Evolutionary conservation across 2,113 vertebrate genomes (phyloP), one percentile per base, ranked within the genome.

Genomic region (Scortum barcoo): DNA sequence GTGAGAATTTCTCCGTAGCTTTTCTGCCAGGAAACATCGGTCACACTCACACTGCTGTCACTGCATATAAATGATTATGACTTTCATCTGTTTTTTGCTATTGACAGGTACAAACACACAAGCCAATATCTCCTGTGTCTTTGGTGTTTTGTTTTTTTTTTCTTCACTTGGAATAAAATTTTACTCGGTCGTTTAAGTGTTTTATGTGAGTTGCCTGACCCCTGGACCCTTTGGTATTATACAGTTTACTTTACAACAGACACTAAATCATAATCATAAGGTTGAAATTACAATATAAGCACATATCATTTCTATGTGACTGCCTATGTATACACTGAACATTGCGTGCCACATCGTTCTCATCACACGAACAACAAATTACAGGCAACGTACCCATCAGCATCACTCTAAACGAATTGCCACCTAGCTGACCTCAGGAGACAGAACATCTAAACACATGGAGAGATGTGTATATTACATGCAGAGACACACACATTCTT

Each of bases 391-490:
- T 42, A 88, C 65, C 78, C 28, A 89, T 85, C 79, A 79, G 77
- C 51, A 30, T 86, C 80, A 51, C 80, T 66, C 42, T 26, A 90
- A 90, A 92, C 89, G 93, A 82, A 90, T 80, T 81, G 74, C 74
- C 85, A 80, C 89, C 81, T 33, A 56, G 36, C 70, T 94, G 92
- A 93, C 90, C 92, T 76, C 65, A 11, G 38, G 78, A 91, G 89
- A 87, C 91, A 83, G 87, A 84, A 89, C 88, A 84, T 91, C 68
- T 89, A 94, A 94, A 94, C 91, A 94, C 44, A 50, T 44, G 50
- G 79, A 77, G 82, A 87, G 86, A 77, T 90, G 85, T 91, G 78
- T 91, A 88, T 81, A 77, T 87, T 83, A 74, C 77, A 82, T 70
- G 83, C 54, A 68, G 65, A 85, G 57, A 80, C 76, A 71, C 76